A percentile compares a stretch with the other conserved stretches of the same genome.
Evolutionary conservation across 2,113 vertebrate species (phyloP).

Genomic region (Phodopus roborovskii): DNA sequence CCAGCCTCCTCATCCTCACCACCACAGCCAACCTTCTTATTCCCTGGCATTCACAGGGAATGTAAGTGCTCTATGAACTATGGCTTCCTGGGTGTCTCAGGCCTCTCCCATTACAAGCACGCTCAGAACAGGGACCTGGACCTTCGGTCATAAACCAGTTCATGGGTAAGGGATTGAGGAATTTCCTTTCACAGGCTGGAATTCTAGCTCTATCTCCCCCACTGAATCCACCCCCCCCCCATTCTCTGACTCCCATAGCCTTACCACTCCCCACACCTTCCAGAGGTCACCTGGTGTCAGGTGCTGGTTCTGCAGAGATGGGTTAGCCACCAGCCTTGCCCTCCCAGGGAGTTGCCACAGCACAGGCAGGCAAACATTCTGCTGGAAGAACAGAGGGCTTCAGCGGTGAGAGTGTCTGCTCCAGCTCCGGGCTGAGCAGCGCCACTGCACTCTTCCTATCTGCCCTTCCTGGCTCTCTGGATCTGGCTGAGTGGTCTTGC

Average conservation of each 20-base stretch:
- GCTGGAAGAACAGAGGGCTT: background rate
- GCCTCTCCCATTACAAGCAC: background rate
- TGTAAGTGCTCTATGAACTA: background rate
- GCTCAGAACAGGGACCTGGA: background rate
- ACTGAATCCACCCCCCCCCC: background rate
- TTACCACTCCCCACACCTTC: background rate
- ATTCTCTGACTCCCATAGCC: background rate
- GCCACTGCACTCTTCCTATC: background rate
- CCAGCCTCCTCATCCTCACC: background rate
- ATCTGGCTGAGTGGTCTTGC: background rate
- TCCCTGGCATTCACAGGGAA: background rate
- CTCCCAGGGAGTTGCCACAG: background rate
- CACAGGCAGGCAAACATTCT: fast-evolving
- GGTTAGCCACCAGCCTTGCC: background rate
- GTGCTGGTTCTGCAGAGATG: background rate
- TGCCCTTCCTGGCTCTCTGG: background rate
- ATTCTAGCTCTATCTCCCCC: background rate
- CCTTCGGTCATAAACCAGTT: background rate
- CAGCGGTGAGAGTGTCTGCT: background rate
- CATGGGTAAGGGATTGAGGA: background rate
- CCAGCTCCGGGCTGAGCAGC: background rate
- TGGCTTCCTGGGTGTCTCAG: constrained; percentile 51
- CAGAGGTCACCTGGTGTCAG: background rate
- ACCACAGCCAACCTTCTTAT: background rate
- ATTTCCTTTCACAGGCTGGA: background rate